Percentiles rank a stretch among this genome's conserved stretches.
Conservation (phyloP, 2,888 invertebrate species). For the Athripsodes cinereus region DNA sequence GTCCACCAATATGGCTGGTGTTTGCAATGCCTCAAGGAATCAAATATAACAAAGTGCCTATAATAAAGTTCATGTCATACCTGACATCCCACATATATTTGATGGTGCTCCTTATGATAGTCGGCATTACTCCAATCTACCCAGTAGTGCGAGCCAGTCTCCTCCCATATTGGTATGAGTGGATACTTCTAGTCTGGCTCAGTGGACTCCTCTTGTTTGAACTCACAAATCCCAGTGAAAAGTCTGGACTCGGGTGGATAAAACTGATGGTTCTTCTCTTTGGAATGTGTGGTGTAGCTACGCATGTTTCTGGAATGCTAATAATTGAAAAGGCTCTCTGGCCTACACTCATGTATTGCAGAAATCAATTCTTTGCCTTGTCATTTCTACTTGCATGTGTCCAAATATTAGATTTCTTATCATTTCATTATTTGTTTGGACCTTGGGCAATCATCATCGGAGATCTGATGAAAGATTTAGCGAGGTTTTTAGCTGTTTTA, state of each 20-base stretch:
- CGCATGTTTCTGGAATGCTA: conserved; percentile 78
- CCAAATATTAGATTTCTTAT: conserved; percentile 94
- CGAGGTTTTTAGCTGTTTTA: conserved; percentile 94
- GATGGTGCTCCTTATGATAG: conserved; percentile 86
- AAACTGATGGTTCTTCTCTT: conserved; percentile 81
- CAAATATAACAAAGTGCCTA: conserved; percentile 96
- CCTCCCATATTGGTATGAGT: conserved; percentile 93
- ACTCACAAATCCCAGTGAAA: conserved; percentile 95
- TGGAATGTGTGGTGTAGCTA: conserved; percentile 84
- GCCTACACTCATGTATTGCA: conserved; percentile 85
- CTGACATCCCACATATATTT: conserved; percentile 97
- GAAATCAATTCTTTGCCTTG: conserved; percentile 95
- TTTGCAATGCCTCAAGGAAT: conserved; percentile 93
- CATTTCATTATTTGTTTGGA: conserved; percentile 98
- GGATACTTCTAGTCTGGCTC: conserved; percentile 90
- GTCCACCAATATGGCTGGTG: conserved; percentile 94
- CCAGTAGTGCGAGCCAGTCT: conserved; percentile 72
- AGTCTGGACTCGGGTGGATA: conserved; percentile 93
- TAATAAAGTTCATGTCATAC: conserved; percentile 99
- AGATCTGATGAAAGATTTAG: conserved; percentile 86
- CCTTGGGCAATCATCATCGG: conserved; percentile 99
- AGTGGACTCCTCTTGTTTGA: conserved; percentile 93
- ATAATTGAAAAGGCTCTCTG: conserved; percentile 64
- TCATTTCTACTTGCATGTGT: conserved; percentile 95
- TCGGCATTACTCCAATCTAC: conserved; percentile 83